A percentile compares a stretch with the other conserved stretches of the same genome.
phyloP scores from a whole-genome alignment of 2,888 invertebrate genomes.

The Cactoblastis cactorum region DNA sequence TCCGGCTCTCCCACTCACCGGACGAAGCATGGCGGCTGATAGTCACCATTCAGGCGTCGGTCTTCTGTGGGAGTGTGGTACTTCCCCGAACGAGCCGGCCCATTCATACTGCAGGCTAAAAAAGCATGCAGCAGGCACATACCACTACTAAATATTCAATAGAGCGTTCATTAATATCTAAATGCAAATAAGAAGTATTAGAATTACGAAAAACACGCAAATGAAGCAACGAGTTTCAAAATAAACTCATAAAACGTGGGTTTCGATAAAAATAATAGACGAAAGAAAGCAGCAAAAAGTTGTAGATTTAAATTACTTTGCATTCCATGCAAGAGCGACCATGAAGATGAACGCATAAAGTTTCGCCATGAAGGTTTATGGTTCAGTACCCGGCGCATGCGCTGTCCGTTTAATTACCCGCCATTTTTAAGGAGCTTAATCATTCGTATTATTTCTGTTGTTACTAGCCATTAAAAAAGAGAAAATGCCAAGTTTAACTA shows the following conservation, averaged over 20 bases:
- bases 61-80: too few species aligned
- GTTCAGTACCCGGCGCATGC: conserved; percentile 3
- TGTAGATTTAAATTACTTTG: conserved; percentile 16
- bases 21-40: too few species aligned
- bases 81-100: too few species aligned
- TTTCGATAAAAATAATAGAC: background rate
- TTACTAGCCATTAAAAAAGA: background rate
- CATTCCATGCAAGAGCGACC: conserved; percentile 21
- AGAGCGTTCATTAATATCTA: too few species aligned
- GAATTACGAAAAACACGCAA: too few species aligned
- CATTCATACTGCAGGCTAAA: too few species aligned
- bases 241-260: background rate
- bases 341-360: conserved; percentile 25
- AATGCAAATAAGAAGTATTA: too few species aligned
- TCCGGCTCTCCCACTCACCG: too few species aligned
- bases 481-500: too few species aligned
- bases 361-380: conserved; percentile 23
- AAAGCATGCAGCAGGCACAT: too few species aligned
- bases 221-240: background rate
- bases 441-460: background rate
- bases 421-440: background rate
- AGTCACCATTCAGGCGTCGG: too few species aligned
- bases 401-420: background rate
- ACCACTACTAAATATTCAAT: too few species aligned
- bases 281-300: background rate